phyloP scores from a whole-genome alignment of 1,140 invertebrate genomes.

The Tetranychus urticae region DNA sequence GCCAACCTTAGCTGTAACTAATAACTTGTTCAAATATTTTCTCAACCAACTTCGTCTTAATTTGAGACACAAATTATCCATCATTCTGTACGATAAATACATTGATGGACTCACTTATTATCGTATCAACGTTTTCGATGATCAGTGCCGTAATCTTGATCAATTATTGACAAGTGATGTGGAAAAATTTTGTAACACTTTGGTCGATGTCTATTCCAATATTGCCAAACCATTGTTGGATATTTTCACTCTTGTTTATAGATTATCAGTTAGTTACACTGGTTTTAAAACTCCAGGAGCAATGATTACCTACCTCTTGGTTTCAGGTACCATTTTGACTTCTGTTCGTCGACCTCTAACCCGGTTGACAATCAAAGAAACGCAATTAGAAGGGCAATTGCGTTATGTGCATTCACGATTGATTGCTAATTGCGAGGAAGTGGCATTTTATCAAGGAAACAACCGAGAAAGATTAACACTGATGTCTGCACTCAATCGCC shows the following conservation, averaged over 20 bases:
- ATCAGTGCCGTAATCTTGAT: conserved; percentile 80
- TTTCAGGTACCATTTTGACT: conserved; percentile 43
- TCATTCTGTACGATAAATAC: conserved; percentile 68
- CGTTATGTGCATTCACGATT: conserved; percentile 84
- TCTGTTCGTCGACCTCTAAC: conserved; percentile 59
- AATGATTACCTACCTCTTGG: conserved; percentile 58
- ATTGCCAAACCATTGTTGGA: conserved; percentile 88
- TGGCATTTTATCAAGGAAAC: conserved; percentile 47
- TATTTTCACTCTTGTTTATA: conserved; percentile 76
- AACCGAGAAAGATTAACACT: conserved; percentile 5
- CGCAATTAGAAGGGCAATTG: conserved; percentile 90
- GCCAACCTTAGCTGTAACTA: conserved; percentile 15
- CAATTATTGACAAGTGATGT: conserved; percentile 87
- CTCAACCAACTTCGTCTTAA: conserved; percentile 71
- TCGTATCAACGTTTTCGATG: conserved; percentile 86
- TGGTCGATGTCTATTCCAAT: conserved; percentile 86
- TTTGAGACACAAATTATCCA: conserved; percentile 64
- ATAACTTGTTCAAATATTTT: conserved; percentile 13
- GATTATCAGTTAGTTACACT: conserved; percentile 34
- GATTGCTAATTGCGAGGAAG: conserved; percentile 87
- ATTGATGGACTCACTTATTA: conserved; percentile 86
- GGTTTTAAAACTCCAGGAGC: conserved; percentile 34
- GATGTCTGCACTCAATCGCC: conserved; percentile 1
- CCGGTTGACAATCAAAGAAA: conserved; percentile 68
- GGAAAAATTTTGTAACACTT: conserved; percentile 85